A percentile compares a stretch with the other conserved stretches of the same genome.
Conservation (phyloP, 2,888 invertebrate genomes). For the Amblyjoppa fuscipennis region DNA sequence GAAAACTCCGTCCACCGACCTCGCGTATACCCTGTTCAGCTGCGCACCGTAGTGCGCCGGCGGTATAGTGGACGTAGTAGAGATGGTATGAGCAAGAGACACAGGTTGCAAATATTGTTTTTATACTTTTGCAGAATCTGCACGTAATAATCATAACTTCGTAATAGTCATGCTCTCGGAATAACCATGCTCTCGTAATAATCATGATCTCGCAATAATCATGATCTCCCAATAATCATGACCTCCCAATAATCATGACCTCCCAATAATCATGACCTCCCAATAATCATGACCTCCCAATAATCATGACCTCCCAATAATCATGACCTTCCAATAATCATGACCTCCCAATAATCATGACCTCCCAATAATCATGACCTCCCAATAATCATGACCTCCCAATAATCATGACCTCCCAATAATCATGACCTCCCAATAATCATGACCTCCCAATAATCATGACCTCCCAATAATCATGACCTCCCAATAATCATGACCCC, state of each 20-base stretch:
- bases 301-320: too few species aligned
- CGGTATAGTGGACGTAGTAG: background rate
- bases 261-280: too few species aligned
- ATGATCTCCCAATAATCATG: background rate
- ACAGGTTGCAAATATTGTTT: background rate
- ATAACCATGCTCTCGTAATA: background rate
- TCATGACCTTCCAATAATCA: too few species aligned
- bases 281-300: too few species aligned
- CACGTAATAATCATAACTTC: too few species aligned
- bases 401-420: too few species aligned
- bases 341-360: too few species aligned
- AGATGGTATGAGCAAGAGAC: background rate
- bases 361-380: too few species aligned
- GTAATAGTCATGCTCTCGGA: background rate
- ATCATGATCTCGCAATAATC: too few species aligned
- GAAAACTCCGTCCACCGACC: slow-evolving; percentile 32
- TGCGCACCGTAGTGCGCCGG: background rate
- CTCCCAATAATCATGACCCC: background rate
- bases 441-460: background rate
- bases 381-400: too few species aligned
- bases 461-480: background rate
- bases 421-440: too few species aligned
- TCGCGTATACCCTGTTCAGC: background rate
- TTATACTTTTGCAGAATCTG: background rate
- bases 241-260: background rate